Base-by-base conservation (phyloP, 2,888 invertebrate species). In the Tinea trinotella region DNA sequence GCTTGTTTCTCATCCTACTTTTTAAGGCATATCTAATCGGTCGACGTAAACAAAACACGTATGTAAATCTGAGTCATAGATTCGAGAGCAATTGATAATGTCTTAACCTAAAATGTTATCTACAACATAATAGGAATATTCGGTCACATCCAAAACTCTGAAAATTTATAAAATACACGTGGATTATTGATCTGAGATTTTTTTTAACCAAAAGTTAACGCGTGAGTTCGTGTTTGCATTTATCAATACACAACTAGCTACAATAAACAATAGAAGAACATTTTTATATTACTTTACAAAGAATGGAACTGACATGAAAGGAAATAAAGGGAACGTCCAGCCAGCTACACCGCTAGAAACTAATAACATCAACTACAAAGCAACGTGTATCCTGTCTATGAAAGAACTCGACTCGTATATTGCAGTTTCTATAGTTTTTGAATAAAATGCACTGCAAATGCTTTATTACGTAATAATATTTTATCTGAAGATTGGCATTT, bases 1-100 rank as follows among this genome's bases (percentile, higher is more conserved):
- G 40, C 12, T 40, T 40, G 10, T 36, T 40, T 40, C 40, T 40
- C 40, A 40, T 3, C 40, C 40, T 40, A 40, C 40, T 40, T 40
- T 13, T n/a, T 6, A 40, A 40, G 12, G 6, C 17, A 40, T 40
- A 40, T 40, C 40, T 40, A 13, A 30, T 30, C 40, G 3, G 10
- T 15, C 40, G 6, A 12, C 5, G 30, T 30, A 17, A 40, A 13
- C 13, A 40, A 40, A 15, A 17, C 17, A 13, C 7, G 40, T 13
- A 40, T 7, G 40, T 12, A 40, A 40, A 40, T 40, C 40, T 13
- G 3, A 40, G 3, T 3, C 13, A 40, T n/a, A 30, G n/a, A 30
- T 7, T 10, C 30, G 30, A 30, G 30, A 30, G 30, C 30, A 30
- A 30, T 30, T 30, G 30, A 30, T 30, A 30, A 30, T n/a, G 30